phyloP scores from a whole-genome alignment of 2,888 invertebrate species.

The Drosophila sordidula region DNA sequence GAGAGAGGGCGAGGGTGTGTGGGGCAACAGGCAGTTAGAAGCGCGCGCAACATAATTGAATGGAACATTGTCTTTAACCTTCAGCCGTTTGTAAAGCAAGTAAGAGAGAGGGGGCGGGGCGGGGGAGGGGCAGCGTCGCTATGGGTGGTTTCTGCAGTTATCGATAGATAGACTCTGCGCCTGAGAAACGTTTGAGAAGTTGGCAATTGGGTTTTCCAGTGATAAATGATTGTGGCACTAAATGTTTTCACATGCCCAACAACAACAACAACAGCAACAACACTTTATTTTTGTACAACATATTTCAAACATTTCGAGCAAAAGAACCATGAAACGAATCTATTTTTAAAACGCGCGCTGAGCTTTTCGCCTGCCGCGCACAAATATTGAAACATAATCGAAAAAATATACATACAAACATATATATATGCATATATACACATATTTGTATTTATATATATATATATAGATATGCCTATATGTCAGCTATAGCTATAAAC shows the following conservation, averaged over 20 bases:
- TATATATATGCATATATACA: constrained; percentile 14
- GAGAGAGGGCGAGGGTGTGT: not conserved
- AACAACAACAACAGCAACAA: constrained; percentile 28
- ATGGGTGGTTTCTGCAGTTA: constrained; percentile 16
- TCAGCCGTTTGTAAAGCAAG: constrained; percentile 28
- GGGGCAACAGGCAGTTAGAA: not conserved
- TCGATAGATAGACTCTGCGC: constrained; percentile 24
- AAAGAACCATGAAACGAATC: constrained; percentile 77
- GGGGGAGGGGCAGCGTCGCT: not conserved
- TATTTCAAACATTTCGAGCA: constrained; percentile 74
- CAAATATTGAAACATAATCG: constrained; percentile 82
- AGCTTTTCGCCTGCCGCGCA: constrained; percentile 70
- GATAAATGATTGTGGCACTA: constrained; percentile 51
- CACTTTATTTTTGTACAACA: constrained; percentile 75
- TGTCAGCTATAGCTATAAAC: constrained; percentile 29
- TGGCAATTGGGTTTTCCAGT: constrained; percentile 37
- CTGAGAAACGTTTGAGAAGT: not conserved
- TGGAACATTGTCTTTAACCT: constrained; percentile 60
- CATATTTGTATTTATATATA: constrained; percentile 18
- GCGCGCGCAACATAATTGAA: constrained; percentile 64
- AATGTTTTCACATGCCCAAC: constrained; percentile 18
- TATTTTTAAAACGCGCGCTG: constrained; percentile 76
- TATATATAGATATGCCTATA: constrained; percentile 12
- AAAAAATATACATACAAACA: constrained; percentile 61
- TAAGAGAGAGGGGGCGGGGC: not conserved